Conservation (phyloP, 2,113 vertebrate genomes). For the Tragelaphus buxtoni region DNA sequence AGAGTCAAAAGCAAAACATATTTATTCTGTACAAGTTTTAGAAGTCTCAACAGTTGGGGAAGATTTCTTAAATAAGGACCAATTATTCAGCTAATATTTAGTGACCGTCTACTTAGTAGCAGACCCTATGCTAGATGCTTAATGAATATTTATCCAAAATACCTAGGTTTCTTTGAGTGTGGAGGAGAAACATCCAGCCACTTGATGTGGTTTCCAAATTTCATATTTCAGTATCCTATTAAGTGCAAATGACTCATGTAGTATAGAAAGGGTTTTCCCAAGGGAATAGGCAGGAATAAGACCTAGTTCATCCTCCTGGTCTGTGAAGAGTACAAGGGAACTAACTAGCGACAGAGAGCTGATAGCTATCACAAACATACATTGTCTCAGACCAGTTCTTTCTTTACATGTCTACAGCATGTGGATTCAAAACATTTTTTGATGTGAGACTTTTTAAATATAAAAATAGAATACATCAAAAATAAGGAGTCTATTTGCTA, state of each 20-base stretch:
- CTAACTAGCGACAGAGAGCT: not conserved
- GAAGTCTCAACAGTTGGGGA: not conserved
- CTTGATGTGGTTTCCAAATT: not conserved
- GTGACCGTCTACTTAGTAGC: not conserved
- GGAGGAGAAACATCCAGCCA: not conserved
- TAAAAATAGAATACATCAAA: not conserved
- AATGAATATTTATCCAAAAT: not conserved
- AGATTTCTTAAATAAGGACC: not conserved
- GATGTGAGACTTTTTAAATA: not conserved
- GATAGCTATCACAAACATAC: not conserved
- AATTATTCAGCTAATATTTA: not conserved
- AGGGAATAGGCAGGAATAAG: not conserved
- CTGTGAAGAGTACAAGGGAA: not conserved
- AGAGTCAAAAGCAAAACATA: not conserved
- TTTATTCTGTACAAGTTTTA: not conserved
- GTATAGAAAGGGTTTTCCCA: not conserved
- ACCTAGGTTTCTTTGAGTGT: fast-evolving
- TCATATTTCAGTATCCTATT: not conserved
- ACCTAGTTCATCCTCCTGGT: not conserved
- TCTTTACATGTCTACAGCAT: not conserved
- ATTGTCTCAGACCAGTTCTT: not conserved
- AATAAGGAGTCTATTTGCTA: not conserved
- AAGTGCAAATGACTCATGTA: not conserved
- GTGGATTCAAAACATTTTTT: not conserved
- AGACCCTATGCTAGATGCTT: not conserved